phyloP scores from a whole-genome alignment of 1,140 invertebrate genomes.

The Penaeus chinensis region DNA sequence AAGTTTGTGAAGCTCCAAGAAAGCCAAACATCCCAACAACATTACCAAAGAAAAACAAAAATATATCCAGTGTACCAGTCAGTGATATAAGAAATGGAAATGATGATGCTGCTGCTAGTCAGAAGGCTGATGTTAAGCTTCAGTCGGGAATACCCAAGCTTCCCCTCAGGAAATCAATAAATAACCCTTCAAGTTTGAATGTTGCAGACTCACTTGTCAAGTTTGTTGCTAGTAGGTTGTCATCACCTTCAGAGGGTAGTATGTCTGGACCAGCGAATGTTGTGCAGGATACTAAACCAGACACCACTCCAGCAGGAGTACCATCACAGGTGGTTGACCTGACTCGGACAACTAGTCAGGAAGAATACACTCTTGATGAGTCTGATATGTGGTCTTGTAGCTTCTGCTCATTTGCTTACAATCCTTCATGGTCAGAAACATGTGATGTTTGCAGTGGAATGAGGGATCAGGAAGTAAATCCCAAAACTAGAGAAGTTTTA shows the following conservation, averaged over 20 bases:
- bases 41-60: constrained; percentile 64
- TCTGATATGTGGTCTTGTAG: constrained; percentile 86
- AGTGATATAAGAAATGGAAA: constrained; percentile 46
- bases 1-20: constrained; percentile 54
- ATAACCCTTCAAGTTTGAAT: constrained; percentile 42
- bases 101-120: constrained; percentile 26
- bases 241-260: constrained; percentile 43
- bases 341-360: constrained; percentile 68
- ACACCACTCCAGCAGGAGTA: constrained; percentile 4
- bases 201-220: constrained; percentile 55
- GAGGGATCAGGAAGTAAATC: constrained; percentile 68
- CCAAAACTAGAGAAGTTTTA: constrained; percentile 63
- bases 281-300: constrained; percentile 17
- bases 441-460: constrained; percentile 84
- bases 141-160: constrained; percentile 16
- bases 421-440: constrained; percentile 79
- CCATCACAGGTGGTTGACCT: constrained; percentile 42
- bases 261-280: constrained; percentile 36
- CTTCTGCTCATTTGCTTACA: constrained; percentile 88
- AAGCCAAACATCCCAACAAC: constrained; percentile 63
- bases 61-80: constrained; percentile 34
- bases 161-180: constrained; percentile 40
- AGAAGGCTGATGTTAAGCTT: constrained; percentile 25
- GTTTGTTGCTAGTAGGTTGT: constrained; percentile 60
- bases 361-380: constrained; percentile 68